A percentile compares a stretch with the other conserved stretches of the same genome.
Evolutionary conservation across 1,140 invertebrate species (phyloP).

Genomic region (Gryllus bimaculatus): DNA sequence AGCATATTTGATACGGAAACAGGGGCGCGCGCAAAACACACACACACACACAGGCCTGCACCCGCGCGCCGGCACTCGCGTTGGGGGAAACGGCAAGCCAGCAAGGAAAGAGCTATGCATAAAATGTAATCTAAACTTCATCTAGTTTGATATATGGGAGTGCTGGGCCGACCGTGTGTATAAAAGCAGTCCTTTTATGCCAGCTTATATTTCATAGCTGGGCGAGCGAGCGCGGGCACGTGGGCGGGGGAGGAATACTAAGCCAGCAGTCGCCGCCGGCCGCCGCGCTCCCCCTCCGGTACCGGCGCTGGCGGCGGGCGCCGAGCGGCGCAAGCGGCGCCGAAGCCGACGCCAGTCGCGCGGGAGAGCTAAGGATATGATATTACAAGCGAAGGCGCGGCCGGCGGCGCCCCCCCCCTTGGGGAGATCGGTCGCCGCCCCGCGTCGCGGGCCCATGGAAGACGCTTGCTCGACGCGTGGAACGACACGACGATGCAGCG

Average conservation of each 20-base stretch:
- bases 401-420: too few species aligned
- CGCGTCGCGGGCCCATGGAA: background rate
- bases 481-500: background rate
- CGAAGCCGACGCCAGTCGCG: too few species aligned
- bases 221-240: background rate
- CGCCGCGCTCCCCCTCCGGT: background rate
- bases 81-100: background rate
- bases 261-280: background rate
- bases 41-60: background rate
- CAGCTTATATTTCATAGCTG: constrained; percentile 9
- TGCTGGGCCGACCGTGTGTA: constrained; percentile 9
- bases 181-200: constrained; percentile 14
- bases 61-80: background rate
- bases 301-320: background rate
- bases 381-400: background rate
- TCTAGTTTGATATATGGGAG: constrained; percentile 16
- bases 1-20: constrained; percentile 19
- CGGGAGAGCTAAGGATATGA: background rate
- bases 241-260: background rate
- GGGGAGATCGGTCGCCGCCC: background rate
- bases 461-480: background rate
- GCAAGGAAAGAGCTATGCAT: constrained; percentile 19
- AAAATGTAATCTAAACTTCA: constrained; percentile 21
- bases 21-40: background rate
- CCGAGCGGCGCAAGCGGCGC: too few species aligned